Conservation (phyloP, 64 coral and sea anemone genomes). For the Astreopora myriophthalma region DNA sequence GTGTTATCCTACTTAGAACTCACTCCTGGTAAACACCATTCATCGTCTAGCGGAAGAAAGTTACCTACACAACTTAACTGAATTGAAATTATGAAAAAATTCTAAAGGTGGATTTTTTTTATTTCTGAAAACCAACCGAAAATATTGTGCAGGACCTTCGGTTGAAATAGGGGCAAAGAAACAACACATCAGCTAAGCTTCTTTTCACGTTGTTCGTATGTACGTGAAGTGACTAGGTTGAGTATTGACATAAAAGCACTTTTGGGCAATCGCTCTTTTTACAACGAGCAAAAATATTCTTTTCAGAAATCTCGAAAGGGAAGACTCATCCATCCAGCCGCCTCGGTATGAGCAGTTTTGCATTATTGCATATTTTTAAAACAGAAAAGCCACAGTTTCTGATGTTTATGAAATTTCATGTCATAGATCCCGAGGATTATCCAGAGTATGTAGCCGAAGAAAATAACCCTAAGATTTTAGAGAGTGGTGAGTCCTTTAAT, state of each 20-base stretch:
- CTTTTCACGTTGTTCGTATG: no score
- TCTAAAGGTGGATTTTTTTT: no score
- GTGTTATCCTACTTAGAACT: neutral
- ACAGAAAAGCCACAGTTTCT: neutral
- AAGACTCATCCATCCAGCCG: neutral
- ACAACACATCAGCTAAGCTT: no score
- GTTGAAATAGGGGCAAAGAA: no score
- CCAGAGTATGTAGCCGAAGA: slow-evolving; percentile 28
- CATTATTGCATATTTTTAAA: neutral
- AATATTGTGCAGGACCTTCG: no score
- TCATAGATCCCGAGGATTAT: neutral
- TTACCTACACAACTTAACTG: neutral
- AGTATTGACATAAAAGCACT: no score
- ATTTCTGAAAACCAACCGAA: no score
- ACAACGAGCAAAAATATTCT: neutral
- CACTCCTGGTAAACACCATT: neutral
- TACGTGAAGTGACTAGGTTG: no score
- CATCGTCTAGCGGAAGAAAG: neutral
- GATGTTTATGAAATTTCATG: neutral
- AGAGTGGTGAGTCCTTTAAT: neutral
- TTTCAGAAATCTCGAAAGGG: neutral
- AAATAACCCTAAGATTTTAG: neutral
- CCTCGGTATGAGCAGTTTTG: neutral
- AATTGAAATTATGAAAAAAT: no score
- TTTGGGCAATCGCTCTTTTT: neutral